Conservation (phyloP, 2,113 vertebrate species). For the Salvelinus sp. region DNA sequence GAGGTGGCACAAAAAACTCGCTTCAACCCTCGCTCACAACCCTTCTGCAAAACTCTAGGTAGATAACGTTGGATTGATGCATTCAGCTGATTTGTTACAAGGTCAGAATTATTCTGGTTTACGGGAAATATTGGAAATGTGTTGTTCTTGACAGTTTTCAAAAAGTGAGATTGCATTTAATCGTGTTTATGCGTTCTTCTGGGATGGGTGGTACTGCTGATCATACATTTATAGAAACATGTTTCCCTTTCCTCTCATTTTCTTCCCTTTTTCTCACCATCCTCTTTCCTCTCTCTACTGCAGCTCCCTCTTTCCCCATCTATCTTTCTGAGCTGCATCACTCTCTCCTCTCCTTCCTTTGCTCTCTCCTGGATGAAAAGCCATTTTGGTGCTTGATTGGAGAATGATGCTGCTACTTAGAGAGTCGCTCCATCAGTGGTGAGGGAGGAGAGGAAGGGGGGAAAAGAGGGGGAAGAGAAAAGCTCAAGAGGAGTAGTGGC, state of each 20-base stretch:
- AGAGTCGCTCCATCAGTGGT: slow-evolving; percentile 70
- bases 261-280: background rate
- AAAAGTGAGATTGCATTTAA: background rate
- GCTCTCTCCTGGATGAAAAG: slow-evolving; percentile 67
- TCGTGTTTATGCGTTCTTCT: background rate
- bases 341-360: slow-evolving; percentile 2
- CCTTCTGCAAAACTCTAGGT: background rate
- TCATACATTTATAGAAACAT: background rate
- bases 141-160: background rate
- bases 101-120: slow-evolving; percentile 15
- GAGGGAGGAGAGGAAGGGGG: slow-evolving; percentile 25
- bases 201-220: background rate
- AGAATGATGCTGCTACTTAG: slow-evolving; percentile 83
- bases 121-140: background rate
- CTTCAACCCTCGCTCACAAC: background rate
- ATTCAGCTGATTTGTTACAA: slow-evolving; percentile 5
- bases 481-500: slow-evolving; percentile 71
- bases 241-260: background rate
- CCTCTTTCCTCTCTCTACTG: background rate
- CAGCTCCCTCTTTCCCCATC: background rate
- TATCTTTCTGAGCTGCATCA: slow-evolving; percentile 3
- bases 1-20: background rate
- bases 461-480: slow-evolving; percentile 21
- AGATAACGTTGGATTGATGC: background rate
- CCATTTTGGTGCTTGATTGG: slow-evolving; percentile 75